Percentiles rank a stretch among this genome's conserved stretches.
These are phyloP conservation scores for Scomberomorus guttatus DNA, from an alignment of 2,797 vertebrate genomes.

Conservation along the genomic window DNA sequence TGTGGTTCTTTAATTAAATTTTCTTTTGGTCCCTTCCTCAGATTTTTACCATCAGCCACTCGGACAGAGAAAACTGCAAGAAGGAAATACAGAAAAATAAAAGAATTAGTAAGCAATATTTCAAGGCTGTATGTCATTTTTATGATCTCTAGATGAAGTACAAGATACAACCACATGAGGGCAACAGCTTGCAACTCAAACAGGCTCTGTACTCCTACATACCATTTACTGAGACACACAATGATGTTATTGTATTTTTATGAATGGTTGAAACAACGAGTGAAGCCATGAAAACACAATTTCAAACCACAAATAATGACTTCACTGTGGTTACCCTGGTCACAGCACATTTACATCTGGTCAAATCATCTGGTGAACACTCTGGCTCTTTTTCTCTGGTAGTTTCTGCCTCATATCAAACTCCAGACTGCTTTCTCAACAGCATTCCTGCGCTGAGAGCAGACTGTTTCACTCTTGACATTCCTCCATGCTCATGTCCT, in stretches of 20 bases:
- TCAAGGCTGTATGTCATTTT: not conserved
- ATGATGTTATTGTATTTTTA: conserved; percentile 60
- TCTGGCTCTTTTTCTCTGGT: not conserved
- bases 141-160: conserved; percentile 21
- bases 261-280: conserved; percentile 57
- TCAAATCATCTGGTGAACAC: conserved; percentile 30
- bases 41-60: conserved; percentile 26
- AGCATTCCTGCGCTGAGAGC: conserved; percentile 34
- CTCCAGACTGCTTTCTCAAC: conserved; percentile 13
- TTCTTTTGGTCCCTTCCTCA: conserved; percentile 22
- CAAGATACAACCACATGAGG: conserved; percentile 35
- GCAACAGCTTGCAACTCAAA: conserved; percentile 19
- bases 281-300: conserved; percentile 49
- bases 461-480: conserved; percentile 49
- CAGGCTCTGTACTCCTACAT: conserved; percentile 25
- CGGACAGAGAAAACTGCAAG: conserved; percentile 48
- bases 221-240: conserved; percentile 47
- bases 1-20: too few relatives aligned
- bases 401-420: conserved; percentile 22
- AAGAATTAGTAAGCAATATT: not conserved
- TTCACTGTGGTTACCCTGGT: conserved; percentile 44
- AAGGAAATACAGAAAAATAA: conserved; percentile 17
- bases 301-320: conserved; percentile 52
- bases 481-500: conserved; percentile 58
- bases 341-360: conserved; percentile 43